Conservation (phyloP, 2,113 vertebrate genomes). For the Butorides virescens region DNA sequence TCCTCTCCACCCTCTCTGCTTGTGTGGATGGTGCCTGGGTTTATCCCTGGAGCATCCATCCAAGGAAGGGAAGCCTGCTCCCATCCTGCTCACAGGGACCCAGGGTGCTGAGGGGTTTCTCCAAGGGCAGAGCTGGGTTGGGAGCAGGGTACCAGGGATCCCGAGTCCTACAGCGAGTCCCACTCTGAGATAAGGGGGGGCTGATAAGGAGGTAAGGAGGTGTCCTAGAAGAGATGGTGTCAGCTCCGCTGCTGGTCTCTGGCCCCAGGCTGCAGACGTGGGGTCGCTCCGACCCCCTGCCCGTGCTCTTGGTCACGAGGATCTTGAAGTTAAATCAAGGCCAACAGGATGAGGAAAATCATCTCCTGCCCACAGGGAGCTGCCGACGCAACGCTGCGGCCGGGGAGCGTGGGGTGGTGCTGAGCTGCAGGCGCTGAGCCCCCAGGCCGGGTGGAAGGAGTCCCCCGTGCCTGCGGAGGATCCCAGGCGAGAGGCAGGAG, state of each 20-base stretch:
- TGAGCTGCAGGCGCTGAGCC: neutral
- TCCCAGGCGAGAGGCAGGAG: neutral
- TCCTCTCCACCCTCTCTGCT: neutral
- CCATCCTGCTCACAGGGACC: neutral
- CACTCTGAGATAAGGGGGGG: neutral
- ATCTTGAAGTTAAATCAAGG: neutral
- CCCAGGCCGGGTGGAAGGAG: fast-evolving
- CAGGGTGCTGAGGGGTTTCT: neutral
- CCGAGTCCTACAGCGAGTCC: fast-evolving
- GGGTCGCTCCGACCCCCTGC: fast-evolving
- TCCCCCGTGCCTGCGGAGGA: neutral
- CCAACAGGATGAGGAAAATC: neutral
- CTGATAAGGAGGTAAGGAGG: neutral
- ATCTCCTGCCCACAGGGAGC: fast-evolving
- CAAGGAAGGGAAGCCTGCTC: fast-evolving
- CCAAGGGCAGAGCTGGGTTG: neutral
- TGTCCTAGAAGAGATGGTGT: neutral
- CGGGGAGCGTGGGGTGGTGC: neutral
- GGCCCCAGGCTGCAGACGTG: neutral
- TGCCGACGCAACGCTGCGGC: neutral
- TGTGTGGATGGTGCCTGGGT: neutral
- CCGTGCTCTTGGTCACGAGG: neutral
- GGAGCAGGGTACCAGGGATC: neutral
- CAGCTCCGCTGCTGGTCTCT: neutral
- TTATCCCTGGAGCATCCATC: neutral